Base-by-base conservation (phyloP, 2,113 vertebrate genomes). In the Tachuris rubrigastra region DNA sequence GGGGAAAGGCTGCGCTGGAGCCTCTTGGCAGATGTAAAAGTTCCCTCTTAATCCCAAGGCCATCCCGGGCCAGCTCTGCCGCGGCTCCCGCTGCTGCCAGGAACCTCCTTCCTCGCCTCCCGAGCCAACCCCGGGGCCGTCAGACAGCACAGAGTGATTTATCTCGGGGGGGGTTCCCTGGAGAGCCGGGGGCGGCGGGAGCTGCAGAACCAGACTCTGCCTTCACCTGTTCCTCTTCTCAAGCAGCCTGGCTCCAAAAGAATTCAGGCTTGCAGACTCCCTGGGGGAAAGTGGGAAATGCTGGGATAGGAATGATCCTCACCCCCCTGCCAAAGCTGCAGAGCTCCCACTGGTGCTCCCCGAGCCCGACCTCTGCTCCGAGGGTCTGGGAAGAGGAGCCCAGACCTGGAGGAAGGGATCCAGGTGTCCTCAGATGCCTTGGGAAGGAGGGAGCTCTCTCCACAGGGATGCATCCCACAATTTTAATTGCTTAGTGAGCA, bases 191-290 rank as follows among this genome's bases (percentile, higher is more conserved):
- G 79, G 72, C 66, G 85, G 65, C n/a, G 39, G 30, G 96, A 58
- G 93, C 59, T 4, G 44, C 44, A 4, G 55, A 58, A 78, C 41
- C 8, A 14, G 67, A 88, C 95, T 89, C 75, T 13, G 33, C 55
- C 71, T 73, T 97, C 96, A 96, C 95, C 97, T 95, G 97, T 91
- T 96, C 81, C 58, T 30, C 73, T 62, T 44, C 90, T 93, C 95
- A 87, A 50, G 66, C 85, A 42, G 82, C 59, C 91, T 75, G 96
- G 93, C 96, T 94, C 94, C 94, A 4, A 2, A 66, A 44, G 35
- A 63, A 95, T 92, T 41, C 85, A 52, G 12, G 46, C 92, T 92
- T 86, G 50, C 91, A 92, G 95, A 90, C 41, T 94, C 86, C 88
- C 85, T 60, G 67, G 93, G 87, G 88, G 15, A 30, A 15, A 23